A percentile compares a stretch with the other conserved stretches of the same genome.
Conservation (phyloP, 2,888 invertebrate species). For the Cryptus armator region DNA sequence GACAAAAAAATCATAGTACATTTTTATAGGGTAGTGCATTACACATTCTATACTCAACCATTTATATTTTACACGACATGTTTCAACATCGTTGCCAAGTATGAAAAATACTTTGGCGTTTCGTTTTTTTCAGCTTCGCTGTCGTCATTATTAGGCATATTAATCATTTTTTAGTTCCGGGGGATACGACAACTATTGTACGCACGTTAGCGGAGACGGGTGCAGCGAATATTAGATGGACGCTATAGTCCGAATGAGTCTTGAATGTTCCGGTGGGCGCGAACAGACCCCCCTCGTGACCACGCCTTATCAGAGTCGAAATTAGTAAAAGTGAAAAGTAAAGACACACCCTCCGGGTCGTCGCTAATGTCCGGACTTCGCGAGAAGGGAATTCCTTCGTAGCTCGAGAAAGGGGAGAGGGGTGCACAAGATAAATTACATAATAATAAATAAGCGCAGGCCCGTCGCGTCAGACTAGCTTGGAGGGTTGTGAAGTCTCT, state of each 20-base stretch:
- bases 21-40: no score
- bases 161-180: background rate
- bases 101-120: background rate
- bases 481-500: conserved; percentile 16
- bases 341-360: conserved; percentile 75
- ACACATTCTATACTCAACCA: no score
- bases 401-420: conserved; percentile 42
- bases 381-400: conserved; percentile 71
- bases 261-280: conserved; percentile 19
- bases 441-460: conserved; percentile 79
- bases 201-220: background rate
- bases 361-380: conserved; percentile 74
- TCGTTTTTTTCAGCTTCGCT: background rate
- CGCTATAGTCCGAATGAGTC: conserved; percentile 34
- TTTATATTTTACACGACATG: no score
- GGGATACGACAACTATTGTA: background rate
- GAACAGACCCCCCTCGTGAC: conserved; percentile 44
- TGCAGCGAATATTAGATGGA: conserved; percentile 29
- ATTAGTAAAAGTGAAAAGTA: conserved; percentile 84
- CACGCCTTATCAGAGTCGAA: conserved; percentile 72
- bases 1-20: no score
- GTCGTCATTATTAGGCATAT: background rate
- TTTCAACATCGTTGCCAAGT: background rate
- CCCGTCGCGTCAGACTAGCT: conserved; percentile 41
- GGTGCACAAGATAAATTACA: conserved; percentile 81